phyloP scores from a whole-genome alignment of 2,113 vertebrate species.

The Gorsachius goisagi region DNA sequence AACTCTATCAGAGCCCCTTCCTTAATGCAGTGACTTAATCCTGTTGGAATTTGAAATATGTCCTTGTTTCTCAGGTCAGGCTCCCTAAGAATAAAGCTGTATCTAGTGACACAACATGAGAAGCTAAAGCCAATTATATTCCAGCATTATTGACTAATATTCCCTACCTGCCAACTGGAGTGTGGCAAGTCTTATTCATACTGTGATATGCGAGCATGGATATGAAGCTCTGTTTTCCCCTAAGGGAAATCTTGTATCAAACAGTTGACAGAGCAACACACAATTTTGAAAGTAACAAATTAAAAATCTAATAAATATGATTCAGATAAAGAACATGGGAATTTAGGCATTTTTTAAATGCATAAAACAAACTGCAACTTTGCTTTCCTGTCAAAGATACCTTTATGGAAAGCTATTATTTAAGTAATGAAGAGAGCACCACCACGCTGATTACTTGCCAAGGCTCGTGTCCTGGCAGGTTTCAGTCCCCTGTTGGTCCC shows the following conservation, averaged over 20 bases:
- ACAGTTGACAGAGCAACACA: conserved; percentile 32
- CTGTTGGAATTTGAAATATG: conserved; percentile 43
- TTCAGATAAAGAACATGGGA: not conserved
- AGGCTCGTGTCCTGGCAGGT: not conserved
- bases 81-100: conserved; percentile 12
- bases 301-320: conserved; percentile 55
- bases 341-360: not conserved
- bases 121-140: conserved; percentile 59
- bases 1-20: not conserved
- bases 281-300: conserved; percentile 29
- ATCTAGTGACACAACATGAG: conserved; percentile 28
- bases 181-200: conserved; percentile 14
- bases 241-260: conserved; percentile 47
- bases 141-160: conserved; percentile 23
- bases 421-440: not conserved
- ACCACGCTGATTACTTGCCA: not conserved
- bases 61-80: conserved; percentile 52
- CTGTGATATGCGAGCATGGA: not conserved
- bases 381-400: not conserved
- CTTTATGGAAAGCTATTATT: not conserved
- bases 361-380: not conserved
- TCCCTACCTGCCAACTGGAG: conserved; percentile 39
- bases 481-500: not conserved
- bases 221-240: conserved; percentile 46
- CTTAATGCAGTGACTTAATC: conserved; percentile 42